These are phyloP conservation scores for Sterna hirundo DNA, from an alignment of 2,113 vertebrate genomes.

Conservation along the genomic window DNA sequence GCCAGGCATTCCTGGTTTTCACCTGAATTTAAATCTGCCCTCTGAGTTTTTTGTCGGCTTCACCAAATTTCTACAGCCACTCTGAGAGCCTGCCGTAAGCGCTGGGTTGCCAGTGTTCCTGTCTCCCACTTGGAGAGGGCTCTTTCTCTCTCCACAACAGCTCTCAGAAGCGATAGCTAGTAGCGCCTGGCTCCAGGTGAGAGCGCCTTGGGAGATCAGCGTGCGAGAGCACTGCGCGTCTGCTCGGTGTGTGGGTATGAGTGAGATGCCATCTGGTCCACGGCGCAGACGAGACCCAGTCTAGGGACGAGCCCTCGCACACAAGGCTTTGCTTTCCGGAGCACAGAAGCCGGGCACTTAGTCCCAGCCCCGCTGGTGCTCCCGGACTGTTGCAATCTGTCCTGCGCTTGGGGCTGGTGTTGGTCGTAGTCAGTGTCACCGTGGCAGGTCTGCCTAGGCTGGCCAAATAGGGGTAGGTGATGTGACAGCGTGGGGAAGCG, in stretches of 20 bases:
- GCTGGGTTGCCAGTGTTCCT: neutral
- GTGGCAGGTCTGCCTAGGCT: neutral
- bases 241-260: neutral
- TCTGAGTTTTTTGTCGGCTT: neutral
- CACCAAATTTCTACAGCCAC: neutral
- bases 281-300: rapidly evolving
- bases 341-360: neutral
- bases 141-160: neutral
- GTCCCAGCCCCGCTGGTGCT: neutral
- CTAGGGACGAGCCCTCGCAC: neutral
- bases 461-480: neutral
- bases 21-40: neutral
- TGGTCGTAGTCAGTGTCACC: neutral
- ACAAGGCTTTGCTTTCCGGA: neutral
- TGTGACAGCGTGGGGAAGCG: neutral
- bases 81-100: neutral
- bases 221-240: neutral
- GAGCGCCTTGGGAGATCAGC: neutral
- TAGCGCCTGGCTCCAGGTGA: neutral
- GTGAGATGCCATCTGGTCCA: neutral
- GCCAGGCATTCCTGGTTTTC: neutral
- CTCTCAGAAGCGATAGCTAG: neutral
- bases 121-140: neutral
- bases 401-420: neutral
- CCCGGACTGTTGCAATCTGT: neutral